These are phyloP conservation scores for Pseudanteris insignis DNA, from an alignment of 2,888 invertebrate genomes.

Conservation along the genomic window DNA sequence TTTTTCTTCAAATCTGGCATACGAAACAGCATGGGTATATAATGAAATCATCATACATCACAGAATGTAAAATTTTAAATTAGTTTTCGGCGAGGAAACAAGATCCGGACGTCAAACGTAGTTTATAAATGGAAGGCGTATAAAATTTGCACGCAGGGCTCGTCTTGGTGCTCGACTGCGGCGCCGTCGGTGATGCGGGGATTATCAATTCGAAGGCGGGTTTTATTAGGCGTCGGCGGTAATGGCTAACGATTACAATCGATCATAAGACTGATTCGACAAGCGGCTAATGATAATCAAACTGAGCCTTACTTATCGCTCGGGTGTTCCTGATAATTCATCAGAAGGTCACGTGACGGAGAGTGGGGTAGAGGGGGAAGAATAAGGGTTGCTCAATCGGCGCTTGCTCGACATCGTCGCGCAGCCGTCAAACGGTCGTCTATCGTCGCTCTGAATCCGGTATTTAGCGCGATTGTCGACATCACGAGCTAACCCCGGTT, in stretches of 20 bases:
- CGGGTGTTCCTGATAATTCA: conserved; percentile 24
- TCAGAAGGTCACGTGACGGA: neutral
- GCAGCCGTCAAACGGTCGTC: conserved; percentile 33
- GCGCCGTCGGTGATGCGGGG: conserved; percentile 13
- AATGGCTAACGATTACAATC: conserved; percentile 39
- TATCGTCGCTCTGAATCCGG: conserved; percentile 25
- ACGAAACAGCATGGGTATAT: no score
- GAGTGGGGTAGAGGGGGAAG: no score
- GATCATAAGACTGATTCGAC: conserved; percentile 34
- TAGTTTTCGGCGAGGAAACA: no score
- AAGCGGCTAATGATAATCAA: conserved; percentile 36
- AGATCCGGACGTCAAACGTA: no score
- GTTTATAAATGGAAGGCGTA: no score
- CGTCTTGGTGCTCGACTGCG: conserved; percentile 19
- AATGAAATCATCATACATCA: no score
- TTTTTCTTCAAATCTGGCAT: no score
- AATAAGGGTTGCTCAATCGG: conserved; percentile 15
- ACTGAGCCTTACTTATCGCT: conserved; percentile 33
- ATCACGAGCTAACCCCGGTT: conserved; percentile 20
- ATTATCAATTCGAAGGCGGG: conserved; percentile 35
- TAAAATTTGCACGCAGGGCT: no score
- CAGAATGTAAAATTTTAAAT: no score
- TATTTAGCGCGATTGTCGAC: conserved; percentile 43
- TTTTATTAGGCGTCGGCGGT: conserved; percentile 37
- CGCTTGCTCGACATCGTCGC: conserved; percentile 27